These are phyloP conservation scores for Sciurus vulgaris DNA, from an alignment of 2,797 vertebrate species.

Conservation along the genomic window DNA sequence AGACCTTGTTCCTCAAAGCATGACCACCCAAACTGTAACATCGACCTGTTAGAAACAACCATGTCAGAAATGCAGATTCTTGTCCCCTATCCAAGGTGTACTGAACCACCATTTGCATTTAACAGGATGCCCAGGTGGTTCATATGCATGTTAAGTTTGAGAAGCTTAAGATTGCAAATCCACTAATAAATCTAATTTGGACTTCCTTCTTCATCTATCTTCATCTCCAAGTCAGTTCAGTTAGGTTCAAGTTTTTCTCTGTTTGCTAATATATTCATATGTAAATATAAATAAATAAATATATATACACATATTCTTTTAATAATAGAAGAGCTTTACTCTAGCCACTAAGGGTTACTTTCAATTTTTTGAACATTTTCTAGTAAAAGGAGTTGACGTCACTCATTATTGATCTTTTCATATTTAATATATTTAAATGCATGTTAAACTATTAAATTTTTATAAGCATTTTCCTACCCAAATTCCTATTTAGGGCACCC, in stretches of 20 bases:
- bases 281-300: too few relatives aligned
- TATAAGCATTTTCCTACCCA: not conserved
- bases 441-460: slow-evolving; percentile 42
- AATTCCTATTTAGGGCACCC: not conserved
- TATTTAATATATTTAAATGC: not conserved
- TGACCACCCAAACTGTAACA: not conserved
- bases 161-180: not conserved
- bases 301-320: not conserved
- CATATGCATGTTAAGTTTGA: not conserved
- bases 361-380: slow-evolving; percentile 10
- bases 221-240: not conserved
- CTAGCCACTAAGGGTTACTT: not conserved
- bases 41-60: not conserved
- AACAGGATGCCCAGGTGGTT: not conserved
- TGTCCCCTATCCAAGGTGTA: not conserved
- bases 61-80: not conserved
- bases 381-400: not conserved
- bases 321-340: slow-evolving; percentile 27
- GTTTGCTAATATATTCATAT: too few relatives aligned
- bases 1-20: not conserved
- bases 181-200: not conserved
- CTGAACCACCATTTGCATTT: not conserved
- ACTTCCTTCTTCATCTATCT: not conserved
- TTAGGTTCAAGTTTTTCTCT: not conserved
- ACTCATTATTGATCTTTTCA: not conserved